Base-by-base conservation (phyloP, 1,140 invertebrate species). In the Drosophila miranda region DNA sequence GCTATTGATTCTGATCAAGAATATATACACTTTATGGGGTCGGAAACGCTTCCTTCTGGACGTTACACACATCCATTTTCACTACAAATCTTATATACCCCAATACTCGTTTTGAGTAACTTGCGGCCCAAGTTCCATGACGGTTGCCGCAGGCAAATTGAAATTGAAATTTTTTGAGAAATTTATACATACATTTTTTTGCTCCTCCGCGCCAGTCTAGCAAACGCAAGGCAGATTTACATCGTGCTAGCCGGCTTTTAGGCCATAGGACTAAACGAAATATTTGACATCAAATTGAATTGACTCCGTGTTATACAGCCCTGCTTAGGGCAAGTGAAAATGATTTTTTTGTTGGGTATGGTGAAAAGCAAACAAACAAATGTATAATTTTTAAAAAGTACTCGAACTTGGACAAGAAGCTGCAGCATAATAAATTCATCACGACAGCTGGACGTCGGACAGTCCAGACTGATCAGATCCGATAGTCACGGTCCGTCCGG, bases 391-490 rank as follows among this genome's bases (percentile, higher is more conserved):
- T 45, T 38, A 50, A 38, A 21, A 74, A 75, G 51, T 60, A 61
- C 58, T 62, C 57, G 54, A 56, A 0, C 30, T 9, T 38, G 11
- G 55, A 70, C 72, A 55, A 55, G 60, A 43, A 52, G n/a, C 11
- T 52, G 58, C 11, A 11, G 34, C 67, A 75, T 76, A 87, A 87
- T 87, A 87, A 87, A 87, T 87, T 87, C 75, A 82, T 82, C 78
- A 87, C 66, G 50, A 42, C 69, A 60, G 51, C 67, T 60, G 57
- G 53, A 60, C 66, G 63, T 60, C 50, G 34, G 53, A 13, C 34
- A 55, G 51, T 53, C n/a, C 34, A 55, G 51, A 49, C 66, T 49
- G 51, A 73, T 69, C 57, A 14, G 48, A 51, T 45, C 43, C 49
- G 81, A 60, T 68, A 75, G 71, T 84, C 82, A 86, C 81, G 82